Evolutionary conservation across 1,140 invertebrate genomes (phyloP).

Genomic region (Bilobella aurantiaca): DNA sequence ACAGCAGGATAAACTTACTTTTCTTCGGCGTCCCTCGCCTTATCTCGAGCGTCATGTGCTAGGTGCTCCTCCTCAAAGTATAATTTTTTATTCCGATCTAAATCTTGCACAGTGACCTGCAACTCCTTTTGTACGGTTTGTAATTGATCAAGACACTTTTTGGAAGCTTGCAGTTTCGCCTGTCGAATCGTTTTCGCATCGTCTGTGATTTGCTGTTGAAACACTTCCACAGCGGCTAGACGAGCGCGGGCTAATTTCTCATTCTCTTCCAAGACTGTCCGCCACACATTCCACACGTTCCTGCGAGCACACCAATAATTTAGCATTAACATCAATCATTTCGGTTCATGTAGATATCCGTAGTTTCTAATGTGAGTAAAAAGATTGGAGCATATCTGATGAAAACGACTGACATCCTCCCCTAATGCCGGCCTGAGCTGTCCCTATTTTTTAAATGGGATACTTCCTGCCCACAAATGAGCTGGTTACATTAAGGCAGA

Average conservation of each 20-base stretch:
- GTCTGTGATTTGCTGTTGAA: slow-evolving; percentile 85
- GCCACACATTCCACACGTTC: slow-evolving; percentile 95
- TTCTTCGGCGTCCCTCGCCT: slow-evolving; percentile 89
- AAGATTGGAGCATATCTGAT: too few relatives aligned
- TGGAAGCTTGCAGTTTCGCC: slow-evolving; percentile 72
- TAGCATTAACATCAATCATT: too few relatives aligned
- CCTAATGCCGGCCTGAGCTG: too few relatives aligned
- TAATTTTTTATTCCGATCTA: slow-evolving; percentile 87
- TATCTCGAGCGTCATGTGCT: slow-evolving; percentile 86
- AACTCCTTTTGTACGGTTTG: slow-evolving; percentile 80
- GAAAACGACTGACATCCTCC: too few relatives aligned
- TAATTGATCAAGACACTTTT: slow-evolving; percentile 79
- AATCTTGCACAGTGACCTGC: slow-evolving; percentile 71
- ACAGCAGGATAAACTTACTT: slow-evolving; percentile 61
- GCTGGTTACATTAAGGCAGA: too few relatives aligned
- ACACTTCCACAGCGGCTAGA: slow-evolving; percentile 82
- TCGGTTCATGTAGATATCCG: too few relatives aligned
- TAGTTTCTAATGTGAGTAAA: too few relatives aligned
- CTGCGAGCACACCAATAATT: too few relatives aligned
- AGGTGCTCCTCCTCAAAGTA: slow-evolving; percentile 93
- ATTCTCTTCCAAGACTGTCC: slow-evolving; percentile 85
- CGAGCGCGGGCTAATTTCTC: slow-evolving; percentile 82
- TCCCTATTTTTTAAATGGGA: too few relatives aligned
- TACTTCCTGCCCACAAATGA: too few relatives aligned
- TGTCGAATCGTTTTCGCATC: slow-evolving; percentile 75